These are phyloP conservation scores for Geotria australis DNA, from an alignment of 2,797 vertebrate genomes.

Conservation along the genomic window DNA sequence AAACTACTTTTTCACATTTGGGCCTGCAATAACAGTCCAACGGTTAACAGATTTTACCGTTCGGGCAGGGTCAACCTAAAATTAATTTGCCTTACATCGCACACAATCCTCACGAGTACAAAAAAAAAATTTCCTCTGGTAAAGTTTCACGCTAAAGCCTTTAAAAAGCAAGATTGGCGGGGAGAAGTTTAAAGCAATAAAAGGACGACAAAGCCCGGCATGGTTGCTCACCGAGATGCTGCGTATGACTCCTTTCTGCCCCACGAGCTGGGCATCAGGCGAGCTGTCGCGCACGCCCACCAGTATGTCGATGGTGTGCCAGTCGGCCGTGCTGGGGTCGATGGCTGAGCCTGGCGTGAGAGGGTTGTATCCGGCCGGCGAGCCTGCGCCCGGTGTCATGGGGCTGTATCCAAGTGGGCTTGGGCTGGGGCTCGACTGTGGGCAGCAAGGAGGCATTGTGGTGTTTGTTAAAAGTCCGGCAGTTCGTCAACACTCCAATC, in stretches of 20 bases:
- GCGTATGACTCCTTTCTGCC: constrained; percentile 45
- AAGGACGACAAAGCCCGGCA: neutral
- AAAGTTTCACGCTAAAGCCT: no score
- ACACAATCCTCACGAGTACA: no score
- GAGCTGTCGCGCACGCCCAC: constrained; percentile 56
- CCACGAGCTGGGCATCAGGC: constrained; percentile 38
- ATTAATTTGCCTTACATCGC: no score
- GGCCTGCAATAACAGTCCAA: no score
- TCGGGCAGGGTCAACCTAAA: no score
- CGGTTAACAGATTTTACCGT: no score
- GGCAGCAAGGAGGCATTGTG: neutral
- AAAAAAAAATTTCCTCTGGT: no score
- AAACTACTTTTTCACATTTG: no score
- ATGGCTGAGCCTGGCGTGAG: constrained; percentile 77
- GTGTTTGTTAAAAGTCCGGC: no score
- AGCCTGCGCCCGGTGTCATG: constrained; percentile 72
- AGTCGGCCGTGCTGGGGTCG: constrained; percentile 55
- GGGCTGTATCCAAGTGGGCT: constrained; percentile 73
- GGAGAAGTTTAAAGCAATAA: neutral
- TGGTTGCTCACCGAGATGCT: constrained; percentile 31
- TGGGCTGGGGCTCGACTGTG: constrained; percentile 58
- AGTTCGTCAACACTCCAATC: no score
- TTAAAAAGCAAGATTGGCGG: no score
- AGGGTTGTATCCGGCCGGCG: constrained; percentile 67
- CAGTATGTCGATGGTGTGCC: constrained; percentile 78